phyloP scores from a whole-genome alignment of 2,113 vertebrate species.

The Podiceps cristatus region DNA sequence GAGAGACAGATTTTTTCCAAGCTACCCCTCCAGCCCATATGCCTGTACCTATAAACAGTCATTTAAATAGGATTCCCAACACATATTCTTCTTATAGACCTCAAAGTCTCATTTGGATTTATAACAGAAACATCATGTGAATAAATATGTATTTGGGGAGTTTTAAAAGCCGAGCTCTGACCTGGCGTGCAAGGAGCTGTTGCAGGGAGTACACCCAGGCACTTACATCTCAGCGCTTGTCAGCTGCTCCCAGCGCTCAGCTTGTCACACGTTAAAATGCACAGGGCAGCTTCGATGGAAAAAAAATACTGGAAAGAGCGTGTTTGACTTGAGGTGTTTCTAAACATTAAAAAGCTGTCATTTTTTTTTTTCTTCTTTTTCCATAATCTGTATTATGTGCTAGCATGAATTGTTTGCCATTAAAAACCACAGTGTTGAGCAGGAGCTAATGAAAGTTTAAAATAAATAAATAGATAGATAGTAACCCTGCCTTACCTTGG shows the following conservation, averaged over 20 bases:
- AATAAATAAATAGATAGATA: neutral
- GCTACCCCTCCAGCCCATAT: neutral
- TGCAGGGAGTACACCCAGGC: neutral
- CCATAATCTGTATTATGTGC: neutral
- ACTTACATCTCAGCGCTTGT: neutral
- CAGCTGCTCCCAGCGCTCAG: neutral
- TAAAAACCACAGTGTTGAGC: neutral
- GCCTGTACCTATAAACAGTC: neutral
- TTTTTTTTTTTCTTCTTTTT: neutral
- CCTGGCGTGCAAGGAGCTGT: neutral
- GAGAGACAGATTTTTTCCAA: neutral
- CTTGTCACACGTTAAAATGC: neutral
- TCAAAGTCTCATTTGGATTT: neutral
- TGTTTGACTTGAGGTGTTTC: neutral
- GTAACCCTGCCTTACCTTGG: rapidly evolving
- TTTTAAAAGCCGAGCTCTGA: neutral
- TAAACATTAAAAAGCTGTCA: neutral
- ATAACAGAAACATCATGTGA: neutral
- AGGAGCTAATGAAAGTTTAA: neutral
- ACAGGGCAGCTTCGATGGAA: neutral
- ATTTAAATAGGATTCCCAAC: neutral
- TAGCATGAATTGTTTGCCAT: neutral
- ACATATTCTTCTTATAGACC: neutral
- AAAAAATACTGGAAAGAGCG: neutral
- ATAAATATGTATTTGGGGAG: neutral